A percentile compares a stretch with the other conserved stretches of the same genome.
Evolutionary conservation across 2,113 vertebrate species (phyloP).

Genomic region (Sylvilagus bachmani): DNA sequence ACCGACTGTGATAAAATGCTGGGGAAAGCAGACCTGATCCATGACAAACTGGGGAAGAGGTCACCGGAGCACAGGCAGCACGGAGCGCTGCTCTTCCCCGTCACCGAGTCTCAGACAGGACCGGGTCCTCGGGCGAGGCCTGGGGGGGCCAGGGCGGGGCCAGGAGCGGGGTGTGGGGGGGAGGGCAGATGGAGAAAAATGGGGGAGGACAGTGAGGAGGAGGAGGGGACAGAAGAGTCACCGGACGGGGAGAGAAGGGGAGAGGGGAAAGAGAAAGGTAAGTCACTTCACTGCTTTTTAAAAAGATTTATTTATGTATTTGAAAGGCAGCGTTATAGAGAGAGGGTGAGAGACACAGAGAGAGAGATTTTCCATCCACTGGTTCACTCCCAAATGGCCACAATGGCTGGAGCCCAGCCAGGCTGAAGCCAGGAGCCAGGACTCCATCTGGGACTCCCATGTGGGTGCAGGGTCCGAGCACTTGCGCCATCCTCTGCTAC

Average conservation of each 20-base stretch:
- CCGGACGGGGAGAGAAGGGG: not conserved
- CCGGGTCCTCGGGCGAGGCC: not conserved
- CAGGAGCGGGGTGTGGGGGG: not conserved
- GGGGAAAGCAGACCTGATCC: not conserved
- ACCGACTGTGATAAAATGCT: not conserved
- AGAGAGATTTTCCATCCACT: too few species aligned
- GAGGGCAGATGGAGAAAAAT: not conserved
- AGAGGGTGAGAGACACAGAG: too few species aligned
- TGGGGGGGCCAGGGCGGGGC: not conserved
- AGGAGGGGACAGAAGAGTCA: not conserved
- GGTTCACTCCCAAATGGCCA: too few species aligned
- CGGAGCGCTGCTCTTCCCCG: not conserved
- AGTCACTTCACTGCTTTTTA: not conserved
- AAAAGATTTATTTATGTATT: not conserved
- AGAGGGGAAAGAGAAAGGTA: not conserved
- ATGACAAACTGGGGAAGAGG: not conserved
- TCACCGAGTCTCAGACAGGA: not conserved
- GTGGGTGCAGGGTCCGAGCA: too few species aligned
- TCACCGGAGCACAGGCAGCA: not conserved
- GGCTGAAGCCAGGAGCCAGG: too few species aligned
- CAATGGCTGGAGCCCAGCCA: too few species aligned
- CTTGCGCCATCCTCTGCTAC: too few species aligned
- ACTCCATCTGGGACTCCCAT: too few species aligned
- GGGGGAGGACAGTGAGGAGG: not conserved
- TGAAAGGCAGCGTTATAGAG: too few species aligned